phyloP scores from a whole-genome alignment of 2,888 invertebrate species.

The Trichopria drosophilae region DNA sequence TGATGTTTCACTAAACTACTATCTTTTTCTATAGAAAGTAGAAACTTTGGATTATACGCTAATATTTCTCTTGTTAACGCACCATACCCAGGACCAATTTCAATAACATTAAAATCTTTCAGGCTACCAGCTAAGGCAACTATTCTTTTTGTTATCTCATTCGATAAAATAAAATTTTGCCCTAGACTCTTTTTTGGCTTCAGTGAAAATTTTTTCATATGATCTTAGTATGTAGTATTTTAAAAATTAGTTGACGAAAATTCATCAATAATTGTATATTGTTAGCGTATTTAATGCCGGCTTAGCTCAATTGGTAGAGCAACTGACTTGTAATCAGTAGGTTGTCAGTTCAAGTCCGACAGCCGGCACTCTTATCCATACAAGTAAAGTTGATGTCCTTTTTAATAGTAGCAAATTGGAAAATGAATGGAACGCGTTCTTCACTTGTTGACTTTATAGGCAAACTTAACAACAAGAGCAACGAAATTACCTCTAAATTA shows the following conservation, averaged over 20 bases:
- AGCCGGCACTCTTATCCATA: constrained; percentile 15
- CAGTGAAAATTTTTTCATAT: constrained; percentile 15
- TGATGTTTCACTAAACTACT: constrained; percentile 10
- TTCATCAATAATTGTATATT: constrained; percentile 13
- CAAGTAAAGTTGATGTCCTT: constrained; percentile 17
- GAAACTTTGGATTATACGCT: constrained; percentile 11
- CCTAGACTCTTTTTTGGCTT: constrained; percentile 15
- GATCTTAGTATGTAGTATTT: constrained; percentile 13
- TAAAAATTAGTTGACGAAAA: constrained; percentile 14
- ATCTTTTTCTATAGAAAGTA: constrained; percentile 15
- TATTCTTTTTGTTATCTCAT: constrained; percentile 11
- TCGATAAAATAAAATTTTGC: constrained; percentile 11
- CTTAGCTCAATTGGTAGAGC: constrained; percentile 29
- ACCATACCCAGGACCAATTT: constrained; percentile 14
- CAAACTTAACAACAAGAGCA: constrained; percentile 16
- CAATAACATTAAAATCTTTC: constrained; percentile 14
- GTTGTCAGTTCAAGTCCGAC: constrained; percentile 24
- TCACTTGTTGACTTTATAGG: constrained; percentile 17
- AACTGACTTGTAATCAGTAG: constrained; percentile 30
- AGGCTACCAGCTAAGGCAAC: constrained; percentile 8
- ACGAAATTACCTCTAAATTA: constrained; percentile 17
- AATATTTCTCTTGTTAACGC: constrained; percentile 15
- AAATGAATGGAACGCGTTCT: constrained; percentile 16
- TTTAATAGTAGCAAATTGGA: constrained; percentile 17
- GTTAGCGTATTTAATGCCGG: constrained; percentile 16